A percentile compares a stretch with the other conserved stretches of the same genome.
Evolutionary conservation across 53 echinoderm and acorn worm genomes (phyloP).

Genomic region (Mesocentrotus franciscanus): DNA sequence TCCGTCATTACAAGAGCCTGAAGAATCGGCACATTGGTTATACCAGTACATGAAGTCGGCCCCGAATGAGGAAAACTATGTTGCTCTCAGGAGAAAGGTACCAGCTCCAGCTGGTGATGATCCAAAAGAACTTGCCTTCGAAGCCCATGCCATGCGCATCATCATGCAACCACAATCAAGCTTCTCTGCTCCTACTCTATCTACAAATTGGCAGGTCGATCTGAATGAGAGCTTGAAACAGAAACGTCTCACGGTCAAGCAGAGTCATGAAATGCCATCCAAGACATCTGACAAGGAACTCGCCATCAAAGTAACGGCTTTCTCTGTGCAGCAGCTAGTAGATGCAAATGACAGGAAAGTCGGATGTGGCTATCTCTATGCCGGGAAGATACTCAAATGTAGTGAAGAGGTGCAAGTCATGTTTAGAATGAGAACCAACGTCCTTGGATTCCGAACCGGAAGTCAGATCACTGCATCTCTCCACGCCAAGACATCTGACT

Average conservation of each 20-base stretch:
- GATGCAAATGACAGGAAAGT: slow-evolving; percentile 79
- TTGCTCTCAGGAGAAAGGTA: slow-evolving; percentile 86
- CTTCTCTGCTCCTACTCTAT: slow-evolving; percentile 95
- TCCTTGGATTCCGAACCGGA: slow-evolving; percentile 85
- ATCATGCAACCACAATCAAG: slow-evolving; percentile 96
- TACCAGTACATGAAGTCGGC: slow-evolving; percentile 96
- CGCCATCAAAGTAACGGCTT: slow-evolving; percentile 85
- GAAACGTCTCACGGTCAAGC: slow-evolving; percentile 87
- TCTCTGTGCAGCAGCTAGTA: slow-evolving; percentile 87
- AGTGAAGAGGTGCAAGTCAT: slow-evolving; percentile 94
- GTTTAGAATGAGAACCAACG: slow-evolving; percentile 89
- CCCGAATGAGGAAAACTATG: slow-evolving; percentile 92
- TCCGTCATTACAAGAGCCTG: slow-evolving; percentile 80
- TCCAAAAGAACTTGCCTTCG: slow-evolving; percentile 86
- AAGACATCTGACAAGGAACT: slow-evolving; percentile 74
- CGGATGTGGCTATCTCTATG: slow-evolving; percentile 82
- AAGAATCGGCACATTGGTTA: slow-evolving; percentile 95
- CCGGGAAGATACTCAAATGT: slow-evolving; percentile 88
- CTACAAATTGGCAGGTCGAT: slow-evolving; percentile 89
- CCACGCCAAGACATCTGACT: slow-evolving; percentile 83
- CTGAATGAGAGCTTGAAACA: slow-evolving; percentile 88
- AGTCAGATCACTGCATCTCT: slow-evolving; percentile 80
- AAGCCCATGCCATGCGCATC: slow-evolving; percentile 80
- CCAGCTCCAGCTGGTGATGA: slow-evolving; percentile 86
- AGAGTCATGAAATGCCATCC: slow-evolving; percentile 79